Conservation (phyloP, 2,113 vertebrate genomes). For the Ciconia maguari region DNA sequence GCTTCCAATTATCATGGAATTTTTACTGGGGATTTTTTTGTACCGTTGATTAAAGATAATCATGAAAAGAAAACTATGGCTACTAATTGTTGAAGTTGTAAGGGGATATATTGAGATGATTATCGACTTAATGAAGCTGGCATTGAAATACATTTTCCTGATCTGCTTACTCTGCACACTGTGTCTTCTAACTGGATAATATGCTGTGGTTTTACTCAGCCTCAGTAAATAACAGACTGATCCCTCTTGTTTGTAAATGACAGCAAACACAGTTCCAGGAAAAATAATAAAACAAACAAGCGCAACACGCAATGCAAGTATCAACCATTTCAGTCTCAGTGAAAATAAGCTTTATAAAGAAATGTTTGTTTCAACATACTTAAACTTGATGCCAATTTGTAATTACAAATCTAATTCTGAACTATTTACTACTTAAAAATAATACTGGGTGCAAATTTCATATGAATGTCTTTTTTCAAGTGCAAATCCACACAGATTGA, state of each 20-base stretch:
- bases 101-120: constrained; percentile 64
- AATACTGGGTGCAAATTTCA: neutral
- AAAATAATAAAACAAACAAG: constrained; percentile 53
- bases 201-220: constrained; percentile 16
- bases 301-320: neutral
- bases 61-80: neutral
- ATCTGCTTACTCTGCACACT: constrained; percentile 41
- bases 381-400: neutral
- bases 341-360: neutral
- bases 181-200: constrained; percentile 46
- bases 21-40: neutral
- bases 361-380: neutral
- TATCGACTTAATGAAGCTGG: constrained; percentile 63
- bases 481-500: neutral
- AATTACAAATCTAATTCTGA: constrained; percentile 3
- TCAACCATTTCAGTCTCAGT: neutral
- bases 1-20: neutral
- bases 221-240: constrained; percentile 57
- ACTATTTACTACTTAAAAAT: neutral
- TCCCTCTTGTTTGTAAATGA: constrained; percentile 58
- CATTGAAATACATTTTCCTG: constrained; percentile 54
- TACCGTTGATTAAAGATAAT: constrained; percentile 12
- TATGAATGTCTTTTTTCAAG: neutral
- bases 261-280: constrained; percentile 50
- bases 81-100: constrained; percentile 60